Base-by-base conservation (phyloP, 1,140 invertebrate species). In the Heliconius melpomene region DNA sequence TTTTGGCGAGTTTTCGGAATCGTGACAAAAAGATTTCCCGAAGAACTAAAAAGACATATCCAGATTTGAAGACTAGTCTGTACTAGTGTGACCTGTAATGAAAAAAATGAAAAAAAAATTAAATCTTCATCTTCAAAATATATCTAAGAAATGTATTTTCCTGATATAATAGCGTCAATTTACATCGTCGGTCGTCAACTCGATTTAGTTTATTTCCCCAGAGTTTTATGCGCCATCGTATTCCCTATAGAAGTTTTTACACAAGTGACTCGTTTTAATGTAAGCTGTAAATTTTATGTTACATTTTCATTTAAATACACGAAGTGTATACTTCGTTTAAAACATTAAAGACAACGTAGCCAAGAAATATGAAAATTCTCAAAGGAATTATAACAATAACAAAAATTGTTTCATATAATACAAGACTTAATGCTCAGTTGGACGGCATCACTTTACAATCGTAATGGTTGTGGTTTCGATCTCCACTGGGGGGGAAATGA, bases 1-100 rank as follows among this genome's bases (percentile, higher is more conserved):
- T 92, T 93, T 38, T 89, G 88, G 29, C 92, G 88, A 60, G 87
- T 87, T 82, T 94, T 94, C 50, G 91, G 92, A 94, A 94, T 94
- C 80, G 82, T 91, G 87, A 82, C 81, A 79, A 81, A 8, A 82
- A 75, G 75, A n/a, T 79, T 81, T 23, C 32, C 18, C 40, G 36
- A 81, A 71, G 11, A 32, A 36, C 32, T 36, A 82, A 71, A 29
- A 54, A 71, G 77, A 26, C 86, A 87, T 88, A 75, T 75, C 83
- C 83, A 82, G 78, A 77, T 77, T 40, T 9, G 0, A 20, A 13
- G 82, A 85, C 82, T 77, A 81, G 77, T 26, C 26, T 36, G 40
- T 29, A 29, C 26, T 29, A 29, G 26, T 29, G 26, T 29, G 83
- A 87, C 84, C 90, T 91, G 85, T 46, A 88, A 89, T 81, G 66